Conservation (phyloP, 1,140 invertebrate genomes). For the Orchestia grillus region DNA sequence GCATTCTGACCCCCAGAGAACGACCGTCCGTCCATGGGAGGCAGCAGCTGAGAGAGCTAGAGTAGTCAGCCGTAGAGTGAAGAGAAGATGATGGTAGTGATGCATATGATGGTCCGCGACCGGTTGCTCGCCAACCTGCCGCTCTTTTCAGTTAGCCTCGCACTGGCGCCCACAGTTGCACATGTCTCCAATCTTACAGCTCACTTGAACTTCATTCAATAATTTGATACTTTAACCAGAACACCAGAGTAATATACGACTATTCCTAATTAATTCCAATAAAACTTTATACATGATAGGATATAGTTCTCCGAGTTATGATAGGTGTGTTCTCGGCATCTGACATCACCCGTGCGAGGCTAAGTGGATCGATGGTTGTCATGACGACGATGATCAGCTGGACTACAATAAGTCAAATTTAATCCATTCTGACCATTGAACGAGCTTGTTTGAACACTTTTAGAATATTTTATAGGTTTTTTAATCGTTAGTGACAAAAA, state of each 20-base stretch:
- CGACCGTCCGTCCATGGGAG: background rate
- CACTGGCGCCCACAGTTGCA: background rate
- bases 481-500: background rate
- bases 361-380: slow-evolving; percentile 47
- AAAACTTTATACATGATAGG: background rate
- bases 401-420: background rate
- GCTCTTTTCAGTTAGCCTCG: slow-evolving; percentile 43
- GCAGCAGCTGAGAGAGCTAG: slow-evolving; percentile 45
- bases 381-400: slow-evolving; percentile 44
- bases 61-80: slow-evolving; percentile 37
- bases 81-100: background rate
- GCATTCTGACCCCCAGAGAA: slow-evolving; percentile 9
- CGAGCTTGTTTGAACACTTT: background rate
- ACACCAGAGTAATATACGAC: background rate
- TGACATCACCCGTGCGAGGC: background rate
- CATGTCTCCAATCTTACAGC: background rate
- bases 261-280: background rate
- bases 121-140: slow-evolving; percentile 46
- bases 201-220: background rate
- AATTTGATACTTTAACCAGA: background rate
- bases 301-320: background rate
- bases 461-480: background rate
- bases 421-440: background rate
- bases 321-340: background rate
- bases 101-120: background rate